Percentiles rank a stretch among this genome's conserved stretches.
phyloP scores from a whole-genome alignment of 2,888 invertebrate species.

The Xestia c-nigrum region DNA sequence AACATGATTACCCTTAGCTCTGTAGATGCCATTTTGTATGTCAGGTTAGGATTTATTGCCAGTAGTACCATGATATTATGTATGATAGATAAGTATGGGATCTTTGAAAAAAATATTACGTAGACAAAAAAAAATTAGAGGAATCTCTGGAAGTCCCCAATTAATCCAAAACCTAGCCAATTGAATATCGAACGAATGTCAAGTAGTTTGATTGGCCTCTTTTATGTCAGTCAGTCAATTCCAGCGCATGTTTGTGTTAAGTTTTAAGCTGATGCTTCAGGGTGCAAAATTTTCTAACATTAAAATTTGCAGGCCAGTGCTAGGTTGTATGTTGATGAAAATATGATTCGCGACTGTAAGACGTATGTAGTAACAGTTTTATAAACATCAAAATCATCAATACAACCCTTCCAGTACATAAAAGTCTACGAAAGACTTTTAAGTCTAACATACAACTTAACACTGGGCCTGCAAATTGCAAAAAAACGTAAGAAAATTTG shows the following conservation, averaged over 20 bases:
- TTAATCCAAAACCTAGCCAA: not conserved
- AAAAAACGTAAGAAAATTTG: too few species aligned
- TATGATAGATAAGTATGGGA: not conserved
- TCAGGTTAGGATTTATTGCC: not conserved
- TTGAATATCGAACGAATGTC: not conserved
- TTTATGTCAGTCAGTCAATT: not conserved
- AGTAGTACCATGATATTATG: not conserved
- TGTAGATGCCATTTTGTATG: conserved; percentile 13
- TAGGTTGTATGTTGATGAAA: too few species aligned
- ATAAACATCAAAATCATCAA: too few species aligned
- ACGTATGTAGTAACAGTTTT: too few species aligned
- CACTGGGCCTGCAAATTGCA: too few species aligned
- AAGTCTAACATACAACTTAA: too few species aligned
- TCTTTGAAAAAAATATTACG: not conserved
- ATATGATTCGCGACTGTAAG: too few species aligned
- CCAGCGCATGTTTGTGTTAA: not conserved
- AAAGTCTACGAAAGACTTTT: too few species aligned
- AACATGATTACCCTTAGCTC: conserved; percentile 23
- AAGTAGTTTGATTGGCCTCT: not conserved
- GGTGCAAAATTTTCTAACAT: too few species aligned
- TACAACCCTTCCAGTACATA: too few species aligned
- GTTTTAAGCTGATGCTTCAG: too few species aligned
- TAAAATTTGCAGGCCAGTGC: too few species aligned
- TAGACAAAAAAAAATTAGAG: not conserved
- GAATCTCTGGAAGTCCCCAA: not conserved